These are phyloP conservation scores for Apocrypta bakeri DNA, from an alignment of 1,140 invertebrate genomes.

Conservation along the genomic window DNA sequence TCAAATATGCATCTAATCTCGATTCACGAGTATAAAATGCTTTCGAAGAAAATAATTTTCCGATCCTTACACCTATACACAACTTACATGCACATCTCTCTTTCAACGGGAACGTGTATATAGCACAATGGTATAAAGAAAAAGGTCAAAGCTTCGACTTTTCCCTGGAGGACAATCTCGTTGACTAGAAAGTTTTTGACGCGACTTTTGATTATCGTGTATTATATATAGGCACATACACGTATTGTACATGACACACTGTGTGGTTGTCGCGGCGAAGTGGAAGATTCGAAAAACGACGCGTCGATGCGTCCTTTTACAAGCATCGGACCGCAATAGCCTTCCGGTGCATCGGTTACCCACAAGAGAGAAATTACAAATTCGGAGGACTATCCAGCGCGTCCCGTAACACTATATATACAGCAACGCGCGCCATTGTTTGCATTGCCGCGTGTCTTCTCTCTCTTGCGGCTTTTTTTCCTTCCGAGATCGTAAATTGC, in stretches of 20 bases:
- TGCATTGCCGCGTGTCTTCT: background rate
- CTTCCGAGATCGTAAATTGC: conserved; percentile 14
- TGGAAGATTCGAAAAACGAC: background rate
- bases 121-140: too few relatives aligned
- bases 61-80: too few relatives aligned
- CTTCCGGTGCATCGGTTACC: background rate
- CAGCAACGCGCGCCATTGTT: background rate
- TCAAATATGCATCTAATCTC: too few relatives aligned
- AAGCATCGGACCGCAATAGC: background rate
- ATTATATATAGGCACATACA: too few relatives aligned
- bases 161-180: background rate
- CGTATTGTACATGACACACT: background rate
- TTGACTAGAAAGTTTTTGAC: background rate
- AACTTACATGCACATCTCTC: too few relatives aligned
- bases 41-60: too few relatives aligned
- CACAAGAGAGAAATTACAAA: conserved; percentile 4
- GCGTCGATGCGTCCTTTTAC: background rate
- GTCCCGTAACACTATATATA: background rate
- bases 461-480: background rate
- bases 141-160: background rate
- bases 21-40: too few relatives aligned
- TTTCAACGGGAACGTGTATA: too few relatives aligned
- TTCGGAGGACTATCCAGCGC: background rate
- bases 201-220: too few relatives aligned
- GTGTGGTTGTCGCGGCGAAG: background rate